A percentile compares a stretch with the other conserved stretches of the same genome.
Conservation (phyloP, 2,888 invertebrate genomes). For the Scrobipalpa atriplicella region DNA sequence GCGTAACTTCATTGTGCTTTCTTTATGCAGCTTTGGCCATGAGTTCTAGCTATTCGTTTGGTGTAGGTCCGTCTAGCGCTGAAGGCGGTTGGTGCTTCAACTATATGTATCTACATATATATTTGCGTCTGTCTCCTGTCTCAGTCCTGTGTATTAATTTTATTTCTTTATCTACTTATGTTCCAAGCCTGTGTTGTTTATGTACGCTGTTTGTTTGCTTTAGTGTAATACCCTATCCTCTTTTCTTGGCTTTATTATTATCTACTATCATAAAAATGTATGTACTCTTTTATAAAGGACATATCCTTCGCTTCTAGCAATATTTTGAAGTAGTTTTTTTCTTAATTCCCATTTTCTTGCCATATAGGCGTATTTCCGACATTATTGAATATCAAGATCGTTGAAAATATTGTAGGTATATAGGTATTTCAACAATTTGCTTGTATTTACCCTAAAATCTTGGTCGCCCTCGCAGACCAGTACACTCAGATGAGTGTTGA, state of each 20-base stretch:
- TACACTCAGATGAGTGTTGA: too few species aligned
- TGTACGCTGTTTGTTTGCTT: slow-evolving; percentile 56
- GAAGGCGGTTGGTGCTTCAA: slow-evolving; percentile 81
- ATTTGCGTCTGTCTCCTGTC: slow-evolving; percentile 56
- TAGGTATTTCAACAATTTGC: too few species aligned
- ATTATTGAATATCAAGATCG: background rate
- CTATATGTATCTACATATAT: slow-evolving; percentile 66
- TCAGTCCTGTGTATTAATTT: slow-evolving; percentile 64
- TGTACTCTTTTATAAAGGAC: background rate
- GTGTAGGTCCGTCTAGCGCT: slow-evolving; percentile 68
- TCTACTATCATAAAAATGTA: background rate
- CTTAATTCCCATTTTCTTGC: background rate
- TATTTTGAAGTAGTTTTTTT: background rate
- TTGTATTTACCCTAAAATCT: too few species aligned
- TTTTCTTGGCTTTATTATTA: background rate
- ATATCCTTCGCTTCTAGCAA: background rate
- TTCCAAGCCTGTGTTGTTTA: slow-evolving; percentile 68
- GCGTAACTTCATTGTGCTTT: slow-evolving; percentile 23
- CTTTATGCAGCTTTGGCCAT: slow-evolving; percentile 39
- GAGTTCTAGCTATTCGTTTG: slow-evolving; percentile 55
- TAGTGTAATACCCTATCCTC: slow-evolving; percentile 26
- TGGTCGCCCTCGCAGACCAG: too few species aligned
- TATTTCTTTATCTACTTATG: slow-evolving; percentile 62
- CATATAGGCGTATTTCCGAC: background rate
- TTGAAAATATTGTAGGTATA: background rate